Base-by-base conservation (phyloP, 1,140 invertebrate genomes). In the Penaeus indicus region DNA sequence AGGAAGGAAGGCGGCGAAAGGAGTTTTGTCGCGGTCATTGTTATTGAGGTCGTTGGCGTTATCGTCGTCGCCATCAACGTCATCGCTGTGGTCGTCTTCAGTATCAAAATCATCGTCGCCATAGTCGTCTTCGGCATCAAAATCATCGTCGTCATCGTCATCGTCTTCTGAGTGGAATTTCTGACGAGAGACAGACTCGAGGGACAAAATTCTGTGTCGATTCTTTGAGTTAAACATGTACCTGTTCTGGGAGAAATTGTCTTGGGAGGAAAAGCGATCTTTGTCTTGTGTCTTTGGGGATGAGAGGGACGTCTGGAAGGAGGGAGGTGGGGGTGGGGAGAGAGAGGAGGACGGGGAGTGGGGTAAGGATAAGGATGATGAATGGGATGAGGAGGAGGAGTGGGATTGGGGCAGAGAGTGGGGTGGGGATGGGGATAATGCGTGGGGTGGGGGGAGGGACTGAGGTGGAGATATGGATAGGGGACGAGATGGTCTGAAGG, bases 191-290 rank as follows among this genome's bases (percentile, higher is more conserved):
- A 69, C 85, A 60, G 81, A 69, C 62, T 86, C 72, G 82, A 88
- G 88, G 47, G 67, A 54, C 77, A 62, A 89, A 67, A 86, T 87
- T n/a, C 69, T 77, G 86, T 86, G 91, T 89, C 67, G 16, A 1
- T 32, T 32, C 16, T 18, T 3, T 72, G 54, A 16, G 54, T 32
- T 1, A 22, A 72, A n/a, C 1, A 1, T 72, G 10, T 18, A 21
- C 1, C 78, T 42, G 32, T 13, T 54, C 54, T 27, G 11, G 8
- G 19, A 38, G n/a, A 80, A 47, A 18, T 25, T 22, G 67, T 25
- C 16, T 8, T 32, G 32, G 5, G 67, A 18, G 7, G 32, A 32
- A 22, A 19, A 72, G 0, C 54, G 54, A 16, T 13, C 5, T 13
- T 8, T 54, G 54, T 54, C 54, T 8, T 16, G 8, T 13, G 54